phyloP scores from a whole-genome alignment of 2,888 invertebrate genomes.

The Eubasilissa splendida region DNA sequence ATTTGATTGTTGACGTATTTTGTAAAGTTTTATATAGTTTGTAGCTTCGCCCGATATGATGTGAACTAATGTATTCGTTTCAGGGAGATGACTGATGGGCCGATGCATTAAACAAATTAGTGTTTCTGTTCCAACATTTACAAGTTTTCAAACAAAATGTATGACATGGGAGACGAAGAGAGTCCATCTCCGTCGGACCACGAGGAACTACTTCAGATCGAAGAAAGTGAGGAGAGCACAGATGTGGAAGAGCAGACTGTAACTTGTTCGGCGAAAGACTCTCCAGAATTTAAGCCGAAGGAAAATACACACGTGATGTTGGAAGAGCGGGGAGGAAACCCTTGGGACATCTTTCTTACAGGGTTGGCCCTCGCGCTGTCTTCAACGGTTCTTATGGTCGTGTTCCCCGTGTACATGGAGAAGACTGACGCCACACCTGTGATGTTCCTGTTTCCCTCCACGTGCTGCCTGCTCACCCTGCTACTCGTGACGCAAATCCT shows the following conservation, averaged over 20 bases:
- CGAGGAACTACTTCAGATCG: slow-evolving; percentile 44
- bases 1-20: no score
- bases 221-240: slow-evolving; percentile 43
- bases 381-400: slow-evolving; percentile 69
- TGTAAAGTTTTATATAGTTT: no score
- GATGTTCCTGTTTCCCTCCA: slow-evolving; percentile 61
- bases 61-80: no score
- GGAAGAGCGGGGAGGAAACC: neutral
- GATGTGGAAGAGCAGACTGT: slow-evolving; percentile 48
- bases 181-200: slow-evolving; percentile 49
- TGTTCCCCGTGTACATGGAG: slow-evolving; percentile 71
- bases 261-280: slow-evolving; percentile 49
- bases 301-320: neutral
- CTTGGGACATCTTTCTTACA: slow-evolving; percentile 60
- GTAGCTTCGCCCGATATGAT: no score
- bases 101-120: no score
- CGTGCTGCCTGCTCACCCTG: slow-evolving; percentile 61
- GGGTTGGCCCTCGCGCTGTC: slow-evolving; percentile 67
- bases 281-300: slow-evolving; percentile 8
- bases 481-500: slow-evolving; percentile 60
- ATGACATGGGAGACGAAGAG: slow-evolving; percentile 46
- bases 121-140: no score
- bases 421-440: slow-evolving; percentile 63
- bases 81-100: no score
- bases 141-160: slow-evolving; percentile 17